These are phyloP conservation scores for Drosophila eohydei DNA, from an alignment of 2,888 invertebrate genomes.

Conservation along the genomic window DNA sequence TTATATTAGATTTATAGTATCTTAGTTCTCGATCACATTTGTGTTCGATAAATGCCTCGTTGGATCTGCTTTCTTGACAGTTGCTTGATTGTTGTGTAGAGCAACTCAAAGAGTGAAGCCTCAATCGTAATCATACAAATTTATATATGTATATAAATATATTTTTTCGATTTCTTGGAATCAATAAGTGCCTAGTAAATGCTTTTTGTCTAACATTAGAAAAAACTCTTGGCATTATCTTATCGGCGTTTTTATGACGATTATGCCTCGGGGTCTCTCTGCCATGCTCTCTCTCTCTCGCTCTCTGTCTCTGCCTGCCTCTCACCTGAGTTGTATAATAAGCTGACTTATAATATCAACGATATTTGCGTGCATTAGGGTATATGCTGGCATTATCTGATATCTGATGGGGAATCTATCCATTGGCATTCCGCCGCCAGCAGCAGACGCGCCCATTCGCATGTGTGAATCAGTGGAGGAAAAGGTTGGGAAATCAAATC, in stretches of 20 bases:
- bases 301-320: background rate
- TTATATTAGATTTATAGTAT: too few species aligned
- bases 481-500: background rate
- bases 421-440: constrained; percentile 27
- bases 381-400: constrained; percentile 19
- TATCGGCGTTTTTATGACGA: constrained; percentile 38
- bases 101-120: background rate
- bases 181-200: constrained; percentile 29
- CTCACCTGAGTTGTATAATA: constrained; percentile 1
- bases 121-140: constrained; percentile 13
- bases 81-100: constrained; percentile 9
- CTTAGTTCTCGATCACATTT: background rate
- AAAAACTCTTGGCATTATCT: constrained; percentile 52
- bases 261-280: constrained; percentile 2
- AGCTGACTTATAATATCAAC: background rate
- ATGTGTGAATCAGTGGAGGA: background rate
- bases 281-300: background rate
- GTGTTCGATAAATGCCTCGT: background rate
- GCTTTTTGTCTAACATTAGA: constrained; percentile 52
- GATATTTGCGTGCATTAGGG: background rate
- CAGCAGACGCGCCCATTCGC: constrained; percentile 19
- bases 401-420: constrained; percentile 2
- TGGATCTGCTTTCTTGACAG: background rate
- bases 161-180: constrained; percentile 35
- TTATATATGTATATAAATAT: background rate